phyloP scores from a whole-genome alignment of 1,140 invertebrate genomes.

The Fopius arisanus region DNA sequence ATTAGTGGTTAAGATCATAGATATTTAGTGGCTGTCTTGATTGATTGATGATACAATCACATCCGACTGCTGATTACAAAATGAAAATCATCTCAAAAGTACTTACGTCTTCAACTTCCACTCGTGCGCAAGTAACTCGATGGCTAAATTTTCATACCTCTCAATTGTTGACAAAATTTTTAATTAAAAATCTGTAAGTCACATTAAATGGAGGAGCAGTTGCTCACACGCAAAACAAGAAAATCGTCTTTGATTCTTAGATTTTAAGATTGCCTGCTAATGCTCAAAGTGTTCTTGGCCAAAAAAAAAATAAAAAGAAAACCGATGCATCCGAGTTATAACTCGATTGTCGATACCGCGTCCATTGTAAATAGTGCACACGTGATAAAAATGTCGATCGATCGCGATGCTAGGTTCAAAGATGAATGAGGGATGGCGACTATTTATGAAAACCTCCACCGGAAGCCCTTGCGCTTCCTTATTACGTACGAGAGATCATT shows the following conservation, averaged over 20 bases:
- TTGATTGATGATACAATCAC: conserved; percentile 37
- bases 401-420: too few species aligned
- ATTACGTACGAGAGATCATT: background rate
- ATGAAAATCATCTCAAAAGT: conserved; percentile 17
- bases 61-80: conserved; percentile 24
- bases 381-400: too few species aligned
- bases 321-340: too few species aligned
- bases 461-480: conserved; percentile 3
- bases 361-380: too few species aligned
- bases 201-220: background rate
- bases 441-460: background rate
- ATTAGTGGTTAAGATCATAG: conserved; percentile 58
- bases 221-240: background rate
- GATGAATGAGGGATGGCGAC: background rate
- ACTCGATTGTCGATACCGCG: background rate
- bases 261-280: conserved; percentile 57
- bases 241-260: conserved; percentile 55
- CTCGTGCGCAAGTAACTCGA: background rate
- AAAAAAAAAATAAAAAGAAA: conserved; percentile 26
- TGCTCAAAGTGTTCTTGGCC: conserved; percentile 58
- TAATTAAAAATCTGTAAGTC: conserved; percentile 3
- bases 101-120: conserved; percentile 19
- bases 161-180: background rate
- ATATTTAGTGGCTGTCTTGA: conserved; percentile 39
- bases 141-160: background rate